Conservation (phyloP, 2,888 invertebrate genomes). For the Spilarctia lutea region DNA sequence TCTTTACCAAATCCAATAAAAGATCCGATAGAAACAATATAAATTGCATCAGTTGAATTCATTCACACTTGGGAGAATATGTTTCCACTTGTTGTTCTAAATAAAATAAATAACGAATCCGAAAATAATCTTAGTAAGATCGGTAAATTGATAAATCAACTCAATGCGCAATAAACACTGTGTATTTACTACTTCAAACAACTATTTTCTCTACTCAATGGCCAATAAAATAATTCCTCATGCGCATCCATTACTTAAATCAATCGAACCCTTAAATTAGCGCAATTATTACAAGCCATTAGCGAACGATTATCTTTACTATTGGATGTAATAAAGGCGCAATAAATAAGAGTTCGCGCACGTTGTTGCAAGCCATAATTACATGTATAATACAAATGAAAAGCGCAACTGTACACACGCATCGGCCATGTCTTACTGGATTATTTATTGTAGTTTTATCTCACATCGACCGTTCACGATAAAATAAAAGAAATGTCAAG, state of each 20-base stretch:
- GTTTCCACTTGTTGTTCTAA: neutral
- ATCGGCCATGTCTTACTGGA: slow-evolving; percentile 72
- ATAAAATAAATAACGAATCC: neutral
- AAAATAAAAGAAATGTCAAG: slow-evolving; percentile 84
- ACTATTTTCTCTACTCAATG: slow-evolving; percentile 1
- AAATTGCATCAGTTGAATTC: slow-evolving; percentile 3
- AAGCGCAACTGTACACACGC: slow-evolving; percentile 79
- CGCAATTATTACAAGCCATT: slow-evolving; percentile 68
- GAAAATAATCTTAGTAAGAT: neutral
- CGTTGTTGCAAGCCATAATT: slow-evolving; percentile 75
- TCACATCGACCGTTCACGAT: slow-evolving; percentile 78
- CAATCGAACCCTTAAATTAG: slow-evolving; percentile 63
- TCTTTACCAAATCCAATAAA: slow-evolving; percentile 17
- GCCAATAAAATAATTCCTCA: slow-evolving; percentile 3
- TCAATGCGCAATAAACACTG: neutral
- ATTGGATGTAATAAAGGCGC: slow-evolving; percentile 50
- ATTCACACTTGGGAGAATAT: neutral
- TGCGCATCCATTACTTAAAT: slow-evolving; percentile 39
- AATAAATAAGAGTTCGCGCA: slow-evolving; percentile 69
- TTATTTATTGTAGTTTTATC: slow-evolving; percentile 85
- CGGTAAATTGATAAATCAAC: neutral
- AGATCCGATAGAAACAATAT: slow-evolving; percentile 5
- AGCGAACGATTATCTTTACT: slow-evolving; percentile 71
- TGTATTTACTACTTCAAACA: neutral
- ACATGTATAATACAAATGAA: slow-evolving; percentile 80